phyloP scores from a whole-genome alignment of 2,113 vertebrate species.

The Nothocercus nigrocapillus region DNA sequence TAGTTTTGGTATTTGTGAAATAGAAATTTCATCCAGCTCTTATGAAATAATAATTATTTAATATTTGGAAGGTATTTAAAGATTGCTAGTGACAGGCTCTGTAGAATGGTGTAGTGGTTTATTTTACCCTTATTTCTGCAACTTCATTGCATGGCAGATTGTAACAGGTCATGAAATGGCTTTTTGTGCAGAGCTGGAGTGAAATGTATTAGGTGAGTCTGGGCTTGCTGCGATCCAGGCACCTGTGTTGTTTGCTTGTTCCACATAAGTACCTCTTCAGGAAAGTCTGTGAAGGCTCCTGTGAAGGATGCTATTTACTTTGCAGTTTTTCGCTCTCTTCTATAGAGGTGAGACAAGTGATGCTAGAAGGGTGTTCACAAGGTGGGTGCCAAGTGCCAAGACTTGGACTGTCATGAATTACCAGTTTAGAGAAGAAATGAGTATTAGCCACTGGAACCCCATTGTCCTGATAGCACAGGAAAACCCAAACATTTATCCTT shows the following conservation, averaged over 20 bases:
- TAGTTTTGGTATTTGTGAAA: not conserved
- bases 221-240: not conserved
- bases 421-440: not conserved
- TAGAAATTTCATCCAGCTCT: not conserved
- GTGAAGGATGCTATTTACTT: not conserved
- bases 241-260: slow-evolving; percentile 4
- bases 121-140: slow-evolving; percentile 7
- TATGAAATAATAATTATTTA: not conserved
- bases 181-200: not conserved
- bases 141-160: not conserved
- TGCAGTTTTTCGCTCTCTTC: not conserved
- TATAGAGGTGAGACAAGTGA: not conserved
- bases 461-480: not conserved
- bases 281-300: not conserved
- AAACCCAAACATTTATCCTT: not conserved
- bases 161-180: not conserved
- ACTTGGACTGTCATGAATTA: not conserved
- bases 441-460: not conserved
- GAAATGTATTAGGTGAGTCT: not conserved
- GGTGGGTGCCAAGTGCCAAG: not conserved
- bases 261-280: not conserved
- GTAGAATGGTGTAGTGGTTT: not conserved
- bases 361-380: not conserved
- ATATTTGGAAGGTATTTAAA: not conserved
- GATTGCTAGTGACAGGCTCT: not conserved